These are phyloP conservation scores for Eucidaris tribuloides DNA, from an alignment of 35 echinoderm and acorn worm species.

Conservation along the genomic window DNA sequence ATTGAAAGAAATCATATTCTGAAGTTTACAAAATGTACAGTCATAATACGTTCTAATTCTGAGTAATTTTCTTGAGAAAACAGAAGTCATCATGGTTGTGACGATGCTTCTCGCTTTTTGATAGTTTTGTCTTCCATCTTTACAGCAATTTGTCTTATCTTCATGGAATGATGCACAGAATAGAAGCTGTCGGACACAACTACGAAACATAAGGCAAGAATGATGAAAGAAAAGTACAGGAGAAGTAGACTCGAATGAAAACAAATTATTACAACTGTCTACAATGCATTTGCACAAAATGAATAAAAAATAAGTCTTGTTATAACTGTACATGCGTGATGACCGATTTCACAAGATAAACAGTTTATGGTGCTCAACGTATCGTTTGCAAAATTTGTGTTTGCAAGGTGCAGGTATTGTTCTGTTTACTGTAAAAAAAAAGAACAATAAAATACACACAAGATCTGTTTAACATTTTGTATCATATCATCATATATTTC, in stretches of 20 bases:
- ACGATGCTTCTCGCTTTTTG: neutral
- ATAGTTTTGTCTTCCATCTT: neutral
- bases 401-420: conserved; percentile 5
- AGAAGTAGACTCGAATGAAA: neutral
- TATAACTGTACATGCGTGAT: neutral
- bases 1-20: conserved; percentile 1
- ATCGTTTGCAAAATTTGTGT: neutral
- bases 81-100: neutral
- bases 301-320: neutral
- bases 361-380: neutral
- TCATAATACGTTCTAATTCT: conserved; percentile 4
- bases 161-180: conserved; percentile 20
- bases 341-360: neutral
- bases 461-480: neutral
- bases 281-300: neutral
- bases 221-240: neutral
- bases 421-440: neutral
- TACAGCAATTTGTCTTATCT: neutral
- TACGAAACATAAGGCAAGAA: conserved; percentile 21
- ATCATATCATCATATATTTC: neutral
- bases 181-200: neutral
- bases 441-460: neutral
- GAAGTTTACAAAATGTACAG: conserved; percentile 39
- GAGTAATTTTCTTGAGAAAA: neutral
- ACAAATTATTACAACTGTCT: neutral